Evolutionary conservation across 2,113 vertebrate species (phyloP), one percentile per base, ranked within the genome.

Genomic region (human (Homo sapiens)): DNA sequence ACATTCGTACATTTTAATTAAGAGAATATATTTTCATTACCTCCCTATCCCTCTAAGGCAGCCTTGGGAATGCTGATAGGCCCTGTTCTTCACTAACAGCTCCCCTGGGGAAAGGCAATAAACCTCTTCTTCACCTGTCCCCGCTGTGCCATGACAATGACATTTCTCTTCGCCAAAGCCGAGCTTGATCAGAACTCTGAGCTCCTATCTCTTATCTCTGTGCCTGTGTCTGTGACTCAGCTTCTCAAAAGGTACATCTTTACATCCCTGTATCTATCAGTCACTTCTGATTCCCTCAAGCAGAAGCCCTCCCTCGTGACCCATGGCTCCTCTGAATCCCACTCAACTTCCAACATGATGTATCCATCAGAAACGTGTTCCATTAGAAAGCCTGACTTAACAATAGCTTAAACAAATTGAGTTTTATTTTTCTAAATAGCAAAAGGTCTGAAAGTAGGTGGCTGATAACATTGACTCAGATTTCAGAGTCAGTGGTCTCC

Each of bases 371-470:
- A 88, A 85, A 23, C 23, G 1, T 11, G 7, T 76, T 91, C 85
- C 45, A 7, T 78, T 50, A 80, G 72, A 83, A 91, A 85, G 59
- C 20, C 16, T 66, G 27, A 61, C n/a, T 57, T 27, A 64, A 40
- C 10, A 57, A 9, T 18, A 5, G 55, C 73, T 92, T 80, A 43
- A 82, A 80, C 55, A 80, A 93, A 88, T 14, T 32, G 30, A 52
- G 16, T 78, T 97, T 76, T 90, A 40, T 76, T 55, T 93, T 88
- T 90, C 64, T 85, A 76, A 40, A 78, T 25, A 92, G 79, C n/a
- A 76, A 64, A 55, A 88, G 23, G 20, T 45, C 68, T 79, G 52
- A 86, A 61, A 27, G 48, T 45, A 55, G 12, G 25, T n/a, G 76
- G 48, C 7, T 93, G 50, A 82, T 32, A 18, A 38, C 9, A 68